Evolutionary conservation across 2,888 invertebrate genomes (phyloP).

Genomic region (Nyleta sp.): DNA sequence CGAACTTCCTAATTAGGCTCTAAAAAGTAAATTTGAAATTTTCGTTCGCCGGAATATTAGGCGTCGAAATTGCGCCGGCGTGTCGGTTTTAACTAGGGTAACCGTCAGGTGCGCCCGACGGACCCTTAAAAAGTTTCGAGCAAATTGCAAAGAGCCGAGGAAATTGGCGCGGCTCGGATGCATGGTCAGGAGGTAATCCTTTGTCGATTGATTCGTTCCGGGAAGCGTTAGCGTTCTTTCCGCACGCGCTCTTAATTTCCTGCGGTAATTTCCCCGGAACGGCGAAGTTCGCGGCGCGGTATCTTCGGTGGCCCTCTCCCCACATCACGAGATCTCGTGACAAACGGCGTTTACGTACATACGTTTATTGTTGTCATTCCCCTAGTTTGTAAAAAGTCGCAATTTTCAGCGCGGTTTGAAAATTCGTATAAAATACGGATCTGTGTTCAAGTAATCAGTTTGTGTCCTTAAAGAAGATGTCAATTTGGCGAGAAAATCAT

Average conservation of each 20-base stretch:
- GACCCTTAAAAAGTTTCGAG: slow-evolving; percentile 72
- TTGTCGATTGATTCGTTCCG: slow-evolving; percentile 76
- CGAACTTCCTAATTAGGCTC: slow-evolving; percentile 53
- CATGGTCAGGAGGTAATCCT: slow-evolving; percentile 70
- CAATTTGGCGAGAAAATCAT: too few species aligned
- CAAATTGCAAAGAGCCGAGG: slow-evolving; percentile 74
- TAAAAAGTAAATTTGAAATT: slow-evolving; percentile 55
- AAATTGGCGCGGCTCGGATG: slow-evolving; percentile 72
- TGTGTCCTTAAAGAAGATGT: too few species aligned
- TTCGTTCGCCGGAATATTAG: slow-evolving; percentile 48
- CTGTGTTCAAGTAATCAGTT: too few species aligned
- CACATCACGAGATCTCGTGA: slow-evolving; percentile 65
- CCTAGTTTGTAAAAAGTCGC: background rate
- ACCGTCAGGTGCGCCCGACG: slow-evolving; percentile 59
- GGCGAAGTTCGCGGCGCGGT: slow-evolving; percentile 51
- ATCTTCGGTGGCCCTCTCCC: slow-evolving; percentile 43
- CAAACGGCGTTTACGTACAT: slow-evolving; percentile 67
- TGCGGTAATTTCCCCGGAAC: slow-evolving; percentile 71
- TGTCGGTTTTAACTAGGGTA: slow-evolving; percentile 59
- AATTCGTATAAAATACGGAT: too few species aligned
- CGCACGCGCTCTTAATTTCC: slow-evolving; percentile 74
- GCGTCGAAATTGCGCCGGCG: slow-evolving; percentile 57
- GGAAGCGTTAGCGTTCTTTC: slow-evolving; percentile 72
- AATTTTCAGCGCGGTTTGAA: too few species aligned
- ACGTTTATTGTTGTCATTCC: slow-evolving; percentile 57